phyloP scores from a whole-genome alignment of 2,113 vertebrate species.

The Phyllostomus discolor region DNA sequence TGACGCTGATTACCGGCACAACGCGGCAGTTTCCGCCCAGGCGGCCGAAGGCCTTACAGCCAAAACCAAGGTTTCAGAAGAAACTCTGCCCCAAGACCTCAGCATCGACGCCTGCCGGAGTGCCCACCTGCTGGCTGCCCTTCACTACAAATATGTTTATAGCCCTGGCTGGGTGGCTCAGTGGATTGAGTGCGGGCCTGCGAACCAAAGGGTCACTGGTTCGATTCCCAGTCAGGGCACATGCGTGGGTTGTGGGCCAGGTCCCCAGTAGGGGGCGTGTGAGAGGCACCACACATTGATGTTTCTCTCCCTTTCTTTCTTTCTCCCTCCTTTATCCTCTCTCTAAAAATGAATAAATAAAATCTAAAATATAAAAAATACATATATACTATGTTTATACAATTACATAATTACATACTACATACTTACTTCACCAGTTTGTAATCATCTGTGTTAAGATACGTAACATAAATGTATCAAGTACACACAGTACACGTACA shows the following conservation, averaged over 20 bases:
- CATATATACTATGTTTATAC: background rate
- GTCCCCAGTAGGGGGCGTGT: too few species aligned
- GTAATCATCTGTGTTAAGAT: background rate
- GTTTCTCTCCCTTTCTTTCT: too few species aligned
- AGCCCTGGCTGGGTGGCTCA: too few species aligned
- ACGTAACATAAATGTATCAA: background rate
- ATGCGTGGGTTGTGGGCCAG: too few species aligned
- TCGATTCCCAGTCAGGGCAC: too few species aligned
- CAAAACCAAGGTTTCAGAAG: background rate
- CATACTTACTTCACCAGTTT: background rate
- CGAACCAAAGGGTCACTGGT: too few species aligned
- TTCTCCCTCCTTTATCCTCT: too few species aligned
- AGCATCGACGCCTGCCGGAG: background rate
- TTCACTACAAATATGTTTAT: too few species aligned
- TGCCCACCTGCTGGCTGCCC: background rate
- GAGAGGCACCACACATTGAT: too few species aligned
- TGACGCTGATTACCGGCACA: fast-evolving
- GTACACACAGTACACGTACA: background rate
- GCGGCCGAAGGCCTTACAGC: background rate
- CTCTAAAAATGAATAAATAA: too few species aligned
- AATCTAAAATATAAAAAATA: background rate
- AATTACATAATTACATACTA: background rate
- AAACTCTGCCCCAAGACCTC: background rate
- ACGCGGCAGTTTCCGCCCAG: background rate
- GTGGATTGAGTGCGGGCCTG: too few species aligned